Evolutionary conservation across 2,113 vertebrate species (phyloP).

Genomic region (Thalassoma bifasciatum): DNA sequence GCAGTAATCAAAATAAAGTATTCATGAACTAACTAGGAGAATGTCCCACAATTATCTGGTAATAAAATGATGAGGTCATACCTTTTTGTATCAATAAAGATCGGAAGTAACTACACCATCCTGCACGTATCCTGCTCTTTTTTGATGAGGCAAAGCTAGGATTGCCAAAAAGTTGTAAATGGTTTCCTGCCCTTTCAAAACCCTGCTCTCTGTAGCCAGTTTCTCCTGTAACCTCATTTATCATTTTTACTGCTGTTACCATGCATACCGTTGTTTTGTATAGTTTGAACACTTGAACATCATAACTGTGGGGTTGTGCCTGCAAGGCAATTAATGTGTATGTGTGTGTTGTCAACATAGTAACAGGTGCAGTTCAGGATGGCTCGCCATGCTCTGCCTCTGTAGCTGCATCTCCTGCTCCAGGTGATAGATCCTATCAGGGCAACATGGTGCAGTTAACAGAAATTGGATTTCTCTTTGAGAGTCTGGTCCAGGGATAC

Average conservation of each 20-base stretch:
- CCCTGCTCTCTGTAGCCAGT: no score
- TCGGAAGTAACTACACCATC: no score
- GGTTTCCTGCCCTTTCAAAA: no score
- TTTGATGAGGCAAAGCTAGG: no score
- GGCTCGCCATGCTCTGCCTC: constrained; percentile 43
- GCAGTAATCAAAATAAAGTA: no score
- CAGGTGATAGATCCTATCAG: constrained; percentile 78
- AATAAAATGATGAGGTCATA: no score
- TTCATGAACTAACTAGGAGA: no score
- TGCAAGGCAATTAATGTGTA: background rate
- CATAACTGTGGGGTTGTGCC: background rate
- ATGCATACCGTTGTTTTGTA: background rate
- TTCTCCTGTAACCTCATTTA: background rate
- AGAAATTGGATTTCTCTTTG: constrained; percentile 79
- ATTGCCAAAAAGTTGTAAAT: no score
- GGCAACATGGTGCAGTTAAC: constrained; percentile 72
- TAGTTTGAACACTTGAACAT: background rate
- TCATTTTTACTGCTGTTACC: no score
- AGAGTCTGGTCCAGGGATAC: constrained; percentile 56
- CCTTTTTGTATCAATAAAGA: no score
- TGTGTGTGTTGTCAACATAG: constrained; percentile 10
- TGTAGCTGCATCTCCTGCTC: constrained; percentile 59
- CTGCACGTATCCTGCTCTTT: no score
- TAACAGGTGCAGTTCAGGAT: constrained; percentile 43
- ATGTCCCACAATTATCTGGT: no score